Conservation (phyloP, 2,888 invertebrate genomes). For the Drosophila lacicola region DNA sequence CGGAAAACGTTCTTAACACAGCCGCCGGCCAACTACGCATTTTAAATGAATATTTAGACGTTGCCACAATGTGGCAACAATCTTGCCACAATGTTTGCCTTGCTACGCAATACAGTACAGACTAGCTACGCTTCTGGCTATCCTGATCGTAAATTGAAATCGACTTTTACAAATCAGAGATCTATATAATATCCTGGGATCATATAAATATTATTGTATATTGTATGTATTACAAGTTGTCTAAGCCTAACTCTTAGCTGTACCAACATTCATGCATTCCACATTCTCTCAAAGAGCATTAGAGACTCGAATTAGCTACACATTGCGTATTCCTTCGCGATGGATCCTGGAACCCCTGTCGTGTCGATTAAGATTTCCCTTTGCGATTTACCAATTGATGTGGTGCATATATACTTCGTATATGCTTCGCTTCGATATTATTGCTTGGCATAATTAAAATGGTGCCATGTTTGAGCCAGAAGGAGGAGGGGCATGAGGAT, state of each 20-base stretch:
- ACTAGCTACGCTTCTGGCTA: not conserved
- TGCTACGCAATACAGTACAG: not conserved
- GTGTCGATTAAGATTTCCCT: slow-evolving; percentile 9
- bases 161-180: not conserved
- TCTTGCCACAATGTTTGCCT: slow-evolving; percentile 11
- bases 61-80: slow-evolving; percentile 29
- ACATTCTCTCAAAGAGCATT: not conserved
- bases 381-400: slow-evolving; percentile 15
- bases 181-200: too few species aligned
- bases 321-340: not conserved
- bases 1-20: slow-evolving; percentile 39
- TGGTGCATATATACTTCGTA: not conserved
- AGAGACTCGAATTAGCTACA: not conserved
- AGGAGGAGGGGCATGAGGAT: too few species aligned
- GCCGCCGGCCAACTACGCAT: slow-evolving; percentile 36
- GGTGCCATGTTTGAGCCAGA: slow-evolving; percentile 20
- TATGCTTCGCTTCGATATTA: slow-evolving; percentile 5
- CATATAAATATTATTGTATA: too few species aligned
- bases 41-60: slow-evolving; percentile 52
- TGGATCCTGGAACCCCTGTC: not conserved
- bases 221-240: too few species aligned
- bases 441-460: slow-evolving; percentile 46
- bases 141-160: slow-evolving; percentile 5
- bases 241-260: too few species aligned
- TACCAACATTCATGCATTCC: too few species aligned